These are phyloP conservation scores for Montipora efflorescens DNA, from an alignment of 64 coral and sea anemone genomes.

Conservation along the genomic window DNA sequence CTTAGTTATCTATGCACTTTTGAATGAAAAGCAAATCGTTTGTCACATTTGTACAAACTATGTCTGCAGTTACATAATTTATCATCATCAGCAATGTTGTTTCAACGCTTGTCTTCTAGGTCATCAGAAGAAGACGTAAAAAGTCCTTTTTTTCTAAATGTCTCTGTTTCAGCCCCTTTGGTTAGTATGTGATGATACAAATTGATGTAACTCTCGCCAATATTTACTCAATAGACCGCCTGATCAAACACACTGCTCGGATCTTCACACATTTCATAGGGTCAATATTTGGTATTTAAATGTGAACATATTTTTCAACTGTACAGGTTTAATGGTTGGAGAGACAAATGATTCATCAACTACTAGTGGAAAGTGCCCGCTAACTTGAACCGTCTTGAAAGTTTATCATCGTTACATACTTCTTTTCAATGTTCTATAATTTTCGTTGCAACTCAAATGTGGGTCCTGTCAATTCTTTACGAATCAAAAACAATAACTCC, in stretches of 20 bases:
- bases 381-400: not conserved
- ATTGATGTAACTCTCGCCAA: slow-evolving; percentile 23
- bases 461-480: not conserved
- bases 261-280: slow-evolving; percentile 48
- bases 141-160: not conserved
- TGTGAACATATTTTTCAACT: slow-evolving; percentile 41
- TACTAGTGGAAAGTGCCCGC: not conserved
- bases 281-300: slow-evolving; percentile 68
- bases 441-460: too few relatives aligned
- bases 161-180: not conserved
- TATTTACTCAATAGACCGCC: slow-evolving; percentile 42
- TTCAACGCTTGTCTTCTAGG: not conserved
- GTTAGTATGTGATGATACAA: not conserved
- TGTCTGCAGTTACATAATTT: slow-evolving; percentile 25
- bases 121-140: not conserved
- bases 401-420: too few relatives aligned
- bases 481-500: not conserved
- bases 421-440: too few relatives aligned
- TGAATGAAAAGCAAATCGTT: slow-evolving; percentile 31
- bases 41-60: slow-evolving; percentile 24
- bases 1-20: not conserved
- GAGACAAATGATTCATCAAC: not conserved
- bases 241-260: slow-evolving; percentile 32
- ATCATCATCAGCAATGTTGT: not conserved
- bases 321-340: slow-evolving; percentile 1